Conservation (phyloP, 1,140 invertebrate genomes). For the Tribolium castaneum region DNA sequence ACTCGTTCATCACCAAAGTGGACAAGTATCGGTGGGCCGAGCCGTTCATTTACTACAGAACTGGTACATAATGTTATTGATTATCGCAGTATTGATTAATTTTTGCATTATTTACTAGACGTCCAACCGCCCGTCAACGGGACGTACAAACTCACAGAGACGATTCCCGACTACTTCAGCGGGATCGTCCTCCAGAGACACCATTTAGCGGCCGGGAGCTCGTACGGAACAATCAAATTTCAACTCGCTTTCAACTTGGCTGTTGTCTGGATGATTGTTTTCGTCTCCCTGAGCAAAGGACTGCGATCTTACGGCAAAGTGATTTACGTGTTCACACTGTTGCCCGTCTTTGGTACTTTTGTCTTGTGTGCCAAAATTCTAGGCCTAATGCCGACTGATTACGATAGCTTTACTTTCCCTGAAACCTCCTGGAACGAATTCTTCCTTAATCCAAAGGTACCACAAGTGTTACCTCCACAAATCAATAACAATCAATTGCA, state of each 20-base stretch:
- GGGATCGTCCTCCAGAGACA: conserved; percentile 81
- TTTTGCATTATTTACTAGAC: conserved; percentile 50
- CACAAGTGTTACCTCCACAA: no score
- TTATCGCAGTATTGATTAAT: background rate
- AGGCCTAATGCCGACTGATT: conserved; percentile 74
- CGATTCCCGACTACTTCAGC: conserved; percentile 85
- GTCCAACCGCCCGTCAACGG: conserved; percentile 58
- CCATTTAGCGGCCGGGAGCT: conserved; percentile 71
- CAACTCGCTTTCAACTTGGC: conserved; percentile 90
- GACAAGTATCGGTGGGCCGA: conserved; percentile 87
- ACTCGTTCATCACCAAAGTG: conserved; percentile 86
- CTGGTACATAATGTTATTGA: conserved; percentile 65
- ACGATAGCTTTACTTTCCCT: conserved; percentile 76
- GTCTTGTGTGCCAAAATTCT: conserved; percentile 80
- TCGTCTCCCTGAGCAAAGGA: conserved; percentile 89
- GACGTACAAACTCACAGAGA: conserved; percentile 77
- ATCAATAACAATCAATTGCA: conserved; percentile 60
- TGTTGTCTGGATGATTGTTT: conserved; percentile 91
- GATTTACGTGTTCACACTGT: conserved; percentile 77
- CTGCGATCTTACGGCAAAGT: conserved; percentile 88
- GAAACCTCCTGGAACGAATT: conserved; percentile 85
- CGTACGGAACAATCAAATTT: conserved; percentile 80
- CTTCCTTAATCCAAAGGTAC: conserved; percentile 81
- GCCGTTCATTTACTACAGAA: conserved; percentile 73
- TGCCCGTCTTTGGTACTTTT: conserved; percentile 79